Evolutionary conservation across 2,113 vertebrate species (phyloP).

Genomic region (Perccottus glenii): DNA sequence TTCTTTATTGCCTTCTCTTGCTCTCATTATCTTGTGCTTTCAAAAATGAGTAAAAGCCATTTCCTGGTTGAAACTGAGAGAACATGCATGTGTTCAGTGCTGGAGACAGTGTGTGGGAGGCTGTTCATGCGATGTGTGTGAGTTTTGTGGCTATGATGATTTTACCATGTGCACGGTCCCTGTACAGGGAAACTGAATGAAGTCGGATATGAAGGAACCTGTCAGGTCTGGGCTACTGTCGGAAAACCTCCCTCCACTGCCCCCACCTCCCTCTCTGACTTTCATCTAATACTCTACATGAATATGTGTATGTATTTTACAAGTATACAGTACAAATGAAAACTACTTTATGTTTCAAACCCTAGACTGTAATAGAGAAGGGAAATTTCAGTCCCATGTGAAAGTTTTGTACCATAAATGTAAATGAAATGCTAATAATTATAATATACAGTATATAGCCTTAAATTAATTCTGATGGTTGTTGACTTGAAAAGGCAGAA

Average conservation of each 20-base stretch:
- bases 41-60: conserved; percentile 57
- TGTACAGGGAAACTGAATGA: conserved; percentile 60
- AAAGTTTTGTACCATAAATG: too few relatives aligned
- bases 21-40: conserved; percentile 38
- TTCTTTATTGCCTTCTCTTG: conserved; percentile 28
- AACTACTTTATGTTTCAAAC: too few relatives aligned
- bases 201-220: conserved; percentile 73
- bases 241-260: conserved; percentile 62
- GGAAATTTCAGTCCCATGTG: too few relatives aligned
- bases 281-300: conserved; percentile 14
- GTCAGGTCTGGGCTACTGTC: conserved; percentile 76
- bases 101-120: conserved; percentile 36
- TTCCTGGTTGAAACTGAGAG: conserved; percentile 60
- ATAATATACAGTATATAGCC: too few relatives aligned
- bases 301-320: too few relatives aligned
- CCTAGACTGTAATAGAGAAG: too few relatives aligned
- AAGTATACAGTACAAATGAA: not conserved
- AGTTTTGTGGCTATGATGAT: conserved; percentile 52
- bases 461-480: too few relatives aligned
- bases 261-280: conserved; percentile 31
- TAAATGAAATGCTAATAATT: too few relatives aligned
- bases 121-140: conserved; percentile 27
- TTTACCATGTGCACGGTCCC: conserved; percentile 73
- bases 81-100: conserved; percentile 58
- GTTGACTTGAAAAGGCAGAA: too few relatives aligned